Conservation (phyloP, 2,888 invertebrate genomes). For the Heteromurus nitidus region DNA sequence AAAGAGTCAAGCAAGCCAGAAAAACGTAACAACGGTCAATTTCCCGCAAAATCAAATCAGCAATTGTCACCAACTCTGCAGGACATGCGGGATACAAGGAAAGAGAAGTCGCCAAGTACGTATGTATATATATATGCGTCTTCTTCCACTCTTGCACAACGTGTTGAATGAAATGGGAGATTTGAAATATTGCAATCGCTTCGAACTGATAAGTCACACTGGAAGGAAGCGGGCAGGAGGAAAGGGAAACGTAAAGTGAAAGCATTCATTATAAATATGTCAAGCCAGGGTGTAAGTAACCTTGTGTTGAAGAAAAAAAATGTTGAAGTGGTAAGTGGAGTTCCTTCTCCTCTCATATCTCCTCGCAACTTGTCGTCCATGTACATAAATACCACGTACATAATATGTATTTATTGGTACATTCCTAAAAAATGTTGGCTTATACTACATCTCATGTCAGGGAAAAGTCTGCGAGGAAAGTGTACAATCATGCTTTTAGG, state of each 20-base stretch:
- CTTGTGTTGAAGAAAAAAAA: too few species aligned
- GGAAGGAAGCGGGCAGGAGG: conserved; percentile 38
- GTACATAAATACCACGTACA: too few species aligned
- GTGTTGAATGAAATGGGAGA: conserved; percentile 47
- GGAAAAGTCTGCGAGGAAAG: too few species aligned
- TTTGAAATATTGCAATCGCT: conserved; percentile 41
- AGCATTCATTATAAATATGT: conserved; percentile 55
- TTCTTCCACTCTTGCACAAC: conserved; percentile 19
- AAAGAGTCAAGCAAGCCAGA: background rate
- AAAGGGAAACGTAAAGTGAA: conserved; percentile 50
- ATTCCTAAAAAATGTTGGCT: too few species aligned
- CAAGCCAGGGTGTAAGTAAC: conserved; percentile 5
- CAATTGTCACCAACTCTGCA: conserved; percentile 55
- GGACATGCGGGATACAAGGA: conserved; percentile 10
- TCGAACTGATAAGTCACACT: conserved; percentile 46
- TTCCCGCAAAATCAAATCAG: conserved; percentile 59
- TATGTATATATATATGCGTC: too few species aligned
- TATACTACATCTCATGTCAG: too few species aligned
- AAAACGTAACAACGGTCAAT: conserved; percentile 45
- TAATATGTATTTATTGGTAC: too few species aligned
- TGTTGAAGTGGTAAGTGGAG: background rate
- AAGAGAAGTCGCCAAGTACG: background rate
- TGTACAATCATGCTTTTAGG: too few species aligned
- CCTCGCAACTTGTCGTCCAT: too few species aligned
- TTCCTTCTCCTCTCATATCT: too few species aligned